Base-by-base conservation (phyloP, 2,888 invertebrate genomes). In the Hoplodrina ambigua region DNA sequence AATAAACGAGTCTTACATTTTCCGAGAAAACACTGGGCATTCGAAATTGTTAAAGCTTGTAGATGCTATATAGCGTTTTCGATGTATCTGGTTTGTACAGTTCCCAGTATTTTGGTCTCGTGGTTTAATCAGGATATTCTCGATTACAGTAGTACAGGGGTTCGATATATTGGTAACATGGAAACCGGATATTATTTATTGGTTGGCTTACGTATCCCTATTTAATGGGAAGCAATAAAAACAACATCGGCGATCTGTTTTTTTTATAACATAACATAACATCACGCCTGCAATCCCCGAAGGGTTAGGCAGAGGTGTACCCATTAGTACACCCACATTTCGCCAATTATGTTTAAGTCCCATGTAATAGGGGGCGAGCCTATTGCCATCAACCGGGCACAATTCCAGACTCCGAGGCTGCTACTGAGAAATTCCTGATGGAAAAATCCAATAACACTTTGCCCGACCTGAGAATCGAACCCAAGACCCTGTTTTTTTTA, bases 1-100 rank as follows among this genome's bases (percentile, higher is more conserved):
- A 59, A 50, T 53, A n/a, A 52, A 53, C 49, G 7, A n/a, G 20
- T 57, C 30, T 33, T 44, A 67, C 4, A 17, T 7, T 72, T 46
- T 71, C 33, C 30, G 25, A 53, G 46, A 52, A 57, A 56, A 49
- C 25, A 63, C 1, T 49, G 11, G 13, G 10, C n/a, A 41, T 58
- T 58, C 19, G 17, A 41, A 54, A 54, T 58, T 55, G 20, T 44
- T 46, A 54, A 41, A 59, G 13, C 37, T 25, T 13, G 25, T 50
- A 55, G 15, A 15, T 44, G 10, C n/a, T 72, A 19, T 56, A 44
- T 33, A 19, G 19, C 7, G 15, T 41, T 55, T 50, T 55, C 49
- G 50, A 55, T n/a, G 1, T 60, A 41, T 46, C 17, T 49, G 13
- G 2, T 11, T n/a, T 44, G 15, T 15, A 41, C 7, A 15, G 11